phyloP scores from a whole-genome alignment of 2,888 invertebrate genomes.

The Thyatira batis region DNA sequence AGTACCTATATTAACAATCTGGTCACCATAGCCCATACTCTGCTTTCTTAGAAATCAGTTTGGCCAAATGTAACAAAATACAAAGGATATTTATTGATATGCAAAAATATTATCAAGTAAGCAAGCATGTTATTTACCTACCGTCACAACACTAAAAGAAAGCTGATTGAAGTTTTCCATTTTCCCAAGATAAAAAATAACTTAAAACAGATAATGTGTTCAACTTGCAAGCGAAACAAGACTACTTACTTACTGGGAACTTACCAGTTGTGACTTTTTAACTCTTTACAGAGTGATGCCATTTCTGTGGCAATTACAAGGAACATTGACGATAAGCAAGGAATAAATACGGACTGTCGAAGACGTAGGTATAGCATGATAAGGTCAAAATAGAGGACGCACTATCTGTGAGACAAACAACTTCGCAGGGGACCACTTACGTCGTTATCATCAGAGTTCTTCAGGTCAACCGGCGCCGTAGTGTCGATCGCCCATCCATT shows the following conservation, averaged over 20 bases:
- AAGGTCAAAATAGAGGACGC: slow-evolving; percentile 55
- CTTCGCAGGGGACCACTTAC: slow-evolving; percentile 77
- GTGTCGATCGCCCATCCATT: slow-evolving; percentile 78
- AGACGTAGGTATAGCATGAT: slow-evolving; percentile 25
- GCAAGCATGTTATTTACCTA: background rate
- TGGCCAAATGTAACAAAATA: too few relatives aligned
- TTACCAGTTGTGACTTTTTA: slow-evolving; percentile 4
- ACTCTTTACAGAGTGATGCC: slow-evolving; percentile 39
- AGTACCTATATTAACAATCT: too few relatives aligned
- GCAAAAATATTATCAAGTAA: too few relatives aligned
- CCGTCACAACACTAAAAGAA: background rate
- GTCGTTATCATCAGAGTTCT: slow-evolving; percentile 63
- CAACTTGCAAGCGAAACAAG: background rate
- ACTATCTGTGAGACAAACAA: slow-evolving; percentile 68
- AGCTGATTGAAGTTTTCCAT: slow-evolving; percentile 3
- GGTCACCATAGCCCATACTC: too few relatives aligned
- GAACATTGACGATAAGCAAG: slow-evolving; percentile 26
- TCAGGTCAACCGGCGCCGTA: slow-evolving; percentile 70
- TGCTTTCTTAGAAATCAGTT: too few relatives aligned
- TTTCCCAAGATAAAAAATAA: background rate
- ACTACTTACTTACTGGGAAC: background rate
- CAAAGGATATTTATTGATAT: too few relatives aligned
- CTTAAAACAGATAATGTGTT: too few relatives aligned
- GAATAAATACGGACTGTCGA: slow-evolving; percentile 29
- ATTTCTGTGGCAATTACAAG: slow-evolving; percentile 40